Base-by-base conservation (phyloP, 2,797 vertebrate genomes). In the Cirrhinus molitorella region DNA sequence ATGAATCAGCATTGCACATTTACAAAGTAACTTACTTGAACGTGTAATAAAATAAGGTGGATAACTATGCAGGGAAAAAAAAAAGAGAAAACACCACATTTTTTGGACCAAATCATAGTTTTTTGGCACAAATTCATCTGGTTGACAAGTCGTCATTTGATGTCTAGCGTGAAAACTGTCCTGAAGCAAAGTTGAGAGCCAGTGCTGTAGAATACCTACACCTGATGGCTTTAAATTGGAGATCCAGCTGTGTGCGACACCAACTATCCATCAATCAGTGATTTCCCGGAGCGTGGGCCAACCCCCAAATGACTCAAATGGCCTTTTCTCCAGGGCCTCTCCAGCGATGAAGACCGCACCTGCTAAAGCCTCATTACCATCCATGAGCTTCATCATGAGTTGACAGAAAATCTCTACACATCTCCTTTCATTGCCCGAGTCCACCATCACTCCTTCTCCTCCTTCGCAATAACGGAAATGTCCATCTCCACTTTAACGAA, bases 351-450 rank as follows among this genome's bases (percentile, higher is more conserved):
- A 83, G 87, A 81, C 83, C 49, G 75, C 80, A 85, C 80, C 85
- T 88, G 85, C 43, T 47, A 86, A 71, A 81, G 78, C 73, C 85
- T 88, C 83, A 88, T 88, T 87, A 87, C 63, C 31, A 21, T 68
- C 75, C 77, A 81, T 82, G 76, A 88, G 71, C 80, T 88, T 85
- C 78, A 88, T 88, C 87, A 88, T 70, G 28, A 23, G 10, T 40
- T 87, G 85, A 87, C 85, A 87, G 83, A 85, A 88, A 88, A 88
- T 88, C 87, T 49, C 83, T 88, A 83, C 77, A n/a, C 28, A 65
- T 79, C 76, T 73, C 31, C 34, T 73, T 45, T 74, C 80, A 47
- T 74, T 86, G 80, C 74, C 61, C 45, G 37, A 59, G 67, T 79
- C 80, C 51, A 82, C 81, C 34, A 72, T 86, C 80, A 73, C 31